These are phyloP conservation scores for Mesorhabditis spiculigera DNA, from an alignment of 2,888 invertebrate species.

Conservation along the genomic window DNA sequence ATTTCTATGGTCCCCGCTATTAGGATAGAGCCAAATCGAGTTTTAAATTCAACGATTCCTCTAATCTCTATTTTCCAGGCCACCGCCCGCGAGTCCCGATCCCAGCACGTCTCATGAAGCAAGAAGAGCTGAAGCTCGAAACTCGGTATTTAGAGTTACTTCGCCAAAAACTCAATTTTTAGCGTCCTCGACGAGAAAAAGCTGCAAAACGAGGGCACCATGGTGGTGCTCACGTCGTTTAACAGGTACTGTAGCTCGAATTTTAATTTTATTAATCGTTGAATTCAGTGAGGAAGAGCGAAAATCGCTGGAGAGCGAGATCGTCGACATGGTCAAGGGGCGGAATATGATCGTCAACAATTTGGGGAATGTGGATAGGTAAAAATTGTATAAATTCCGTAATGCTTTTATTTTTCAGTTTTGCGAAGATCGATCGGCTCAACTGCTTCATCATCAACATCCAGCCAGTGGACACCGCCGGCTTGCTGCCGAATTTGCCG, in stretches of 20 bases:
- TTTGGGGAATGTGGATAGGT: slow-evolving; percentile 15
- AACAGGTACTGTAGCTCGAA: background rate
- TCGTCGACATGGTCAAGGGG: slow-evolving; percentile 9
- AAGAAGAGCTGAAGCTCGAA: background rate
- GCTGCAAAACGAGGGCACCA: slow-evolving; percentile 14
- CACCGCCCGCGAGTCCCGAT: background rate
- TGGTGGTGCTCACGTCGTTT: slow-evolving; percentile 16
- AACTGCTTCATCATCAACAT: slow-evolving; percentile 21
- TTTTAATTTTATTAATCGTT: background rate
- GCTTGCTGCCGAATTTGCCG: slow-evolving; percentile 16
- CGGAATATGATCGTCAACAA: slow-evolving; percentile 15
- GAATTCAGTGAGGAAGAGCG: slow-evolving; percentile 17
- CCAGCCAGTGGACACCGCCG: slow-evolving; percentile 13
- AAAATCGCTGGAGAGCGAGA: slow-evolving; percentile 12
- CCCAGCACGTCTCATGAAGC: slow-evolving; percentile 6
- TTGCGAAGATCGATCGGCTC: slow-evolving; percentile 14
- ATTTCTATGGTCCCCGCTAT: too few relatives aligned
- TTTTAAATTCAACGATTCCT: too few relatives aligned
- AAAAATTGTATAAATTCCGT: background rate
- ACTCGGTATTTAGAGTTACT: background rate
- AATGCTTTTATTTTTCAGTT: slow-evolving; percentile 5
- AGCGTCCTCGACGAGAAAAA: background rate
- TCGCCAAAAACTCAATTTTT: background rate
- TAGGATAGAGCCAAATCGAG: too few relatives aligned
- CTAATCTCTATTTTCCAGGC: slow-evolving; percentile 41